Percentiles rank a stretch among this genome's conserved stretches.
Evolutionary conservation across 2,797 vertebrate genomes (phyloP).

Genomic region (Tragopan temminckii): DNA sequence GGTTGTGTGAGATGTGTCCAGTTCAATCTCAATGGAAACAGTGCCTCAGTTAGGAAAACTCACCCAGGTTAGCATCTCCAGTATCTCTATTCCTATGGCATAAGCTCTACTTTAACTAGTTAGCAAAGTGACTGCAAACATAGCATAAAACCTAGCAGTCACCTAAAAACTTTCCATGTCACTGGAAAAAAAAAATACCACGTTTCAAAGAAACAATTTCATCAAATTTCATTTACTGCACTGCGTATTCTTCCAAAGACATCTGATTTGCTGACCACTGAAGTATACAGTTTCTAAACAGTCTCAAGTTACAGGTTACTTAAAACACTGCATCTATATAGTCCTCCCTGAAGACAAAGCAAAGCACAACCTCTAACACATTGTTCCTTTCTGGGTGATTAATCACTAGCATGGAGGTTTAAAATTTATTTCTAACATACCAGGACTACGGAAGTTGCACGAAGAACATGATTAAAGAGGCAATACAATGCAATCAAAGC

Average conservation of each 20-base stretch:
- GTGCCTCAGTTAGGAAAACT: background rate
- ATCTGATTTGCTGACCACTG: constrained; percentile 15
- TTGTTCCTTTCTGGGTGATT: constrained; percentile 40
- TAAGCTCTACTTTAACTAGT: background rate
- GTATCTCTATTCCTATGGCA: background rate
- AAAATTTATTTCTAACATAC: constrained; percentile 26
- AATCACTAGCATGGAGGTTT: constrained; percentile 36
- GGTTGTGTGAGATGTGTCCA: constrained; percentile 4
- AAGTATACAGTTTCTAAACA: background rate
- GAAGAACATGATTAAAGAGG: constrained; percentile 57
- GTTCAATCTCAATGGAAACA: background rate
- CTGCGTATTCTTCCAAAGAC: constrained; percentile 5
- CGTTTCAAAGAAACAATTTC: constrained; percentile 25
- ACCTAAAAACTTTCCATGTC: background rate
- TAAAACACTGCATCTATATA: constrained; percentile 4
- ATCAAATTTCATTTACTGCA: constrained; percentile 7
- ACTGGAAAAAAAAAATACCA: background rate
- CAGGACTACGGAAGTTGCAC: constrained; percentile 43
- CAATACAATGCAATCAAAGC: constrained; percentile 51
- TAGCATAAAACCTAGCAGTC: background rate
- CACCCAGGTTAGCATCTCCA: rapidly evolving
- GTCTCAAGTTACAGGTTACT: constrained; percentile 26
- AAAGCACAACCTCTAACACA: constrained; percentile 28
- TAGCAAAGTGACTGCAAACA: background rate
- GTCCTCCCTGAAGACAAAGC: constrained; percentile 49